A percentile compares a stretch with the other conserved stretches of the same genome.
Conservation (phyloP, 2,888 invertebrate species). For the Cosmia pyralina region DNA sequence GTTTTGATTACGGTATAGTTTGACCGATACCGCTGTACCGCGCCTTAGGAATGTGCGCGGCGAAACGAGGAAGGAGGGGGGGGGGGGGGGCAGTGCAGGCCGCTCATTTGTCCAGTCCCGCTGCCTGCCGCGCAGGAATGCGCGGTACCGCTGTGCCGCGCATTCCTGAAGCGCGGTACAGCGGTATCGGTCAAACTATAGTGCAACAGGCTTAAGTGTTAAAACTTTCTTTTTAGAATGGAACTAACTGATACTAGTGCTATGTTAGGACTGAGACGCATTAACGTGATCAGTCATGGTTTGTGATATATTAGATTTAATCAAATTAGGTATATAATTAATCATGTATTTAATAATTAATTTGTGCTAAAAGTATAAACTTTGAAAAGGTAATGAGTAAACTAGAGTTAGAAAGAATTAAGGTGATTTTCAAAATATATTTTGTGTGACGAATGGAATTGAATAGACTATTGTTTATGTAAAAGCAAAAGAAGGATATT, state of each 20-base stretch:
- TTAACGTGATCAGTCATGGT: conserved; percentile 80
- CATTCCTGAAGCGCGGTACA: too few relatives aligned
- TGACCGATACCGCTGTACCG: too few relatives aligned
- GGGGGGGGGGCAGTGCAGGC: too few relatives aligned
- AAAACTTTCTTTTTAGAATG: conserved; percentile 40
- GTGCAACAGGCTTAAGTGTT: conserved; percentile 43
- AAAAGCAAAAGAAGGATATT: not conserved
- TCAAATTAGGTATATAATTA: conserved; percentile 68
- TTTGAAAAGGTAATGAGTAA: conserved; percentile 20
- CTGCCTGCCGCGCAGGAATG: too few relatives aligned
- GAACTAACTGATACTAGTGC: conserved; percentile 62
- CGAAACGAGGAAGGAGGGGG: too few relatives aligned
- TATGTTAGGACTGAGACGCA: conserved; percentile 66
- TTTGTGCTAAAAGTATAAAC: conserved; percentile 60
- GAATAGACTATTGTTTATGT: not conserved
- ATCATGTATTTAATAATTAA: conserved; percentile 63
- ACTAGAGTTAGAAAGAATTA: too few relatives aligned
- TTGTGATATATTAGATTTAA: conserved; percentile 85
- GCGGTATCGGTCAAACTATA: conserved; percentile 2
- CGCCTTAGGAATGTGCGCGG: too few relatives aligned
- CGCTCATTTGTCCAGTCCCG: too few relatives aligned
- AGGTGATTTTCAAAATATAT: too few relatives aligned
- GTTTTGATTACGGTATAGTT: not conserved
- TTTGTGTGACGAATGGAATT: not conserved
- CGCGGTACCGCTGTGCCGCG: too few relatives aligned